phyloP scores from a whole-genome alignment of 2,797 vertebrate genomes.

The Hephaestus fuliginosus region DNA sequence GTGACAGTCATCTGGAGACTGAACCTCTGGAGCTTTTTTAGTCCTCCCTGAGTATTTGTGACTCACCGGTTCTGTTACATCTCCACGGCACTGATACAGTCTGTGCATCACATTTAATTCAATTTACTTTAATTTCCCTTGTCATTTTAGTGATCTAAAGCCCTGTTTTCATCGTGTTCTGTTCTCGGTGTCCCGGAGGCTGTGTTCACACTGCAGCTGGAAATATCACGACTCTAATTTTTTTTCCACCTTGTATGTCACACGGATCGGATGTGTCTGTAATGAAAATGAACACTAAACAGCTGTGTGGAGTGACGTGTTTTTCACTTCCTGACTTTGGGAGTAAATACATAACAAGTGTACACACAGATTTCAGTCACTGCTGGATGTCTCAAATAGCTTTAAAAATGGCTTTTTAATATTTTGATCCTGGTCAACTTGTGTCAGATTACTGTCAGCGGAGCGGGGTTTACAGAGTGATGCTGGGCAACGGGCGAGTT shows the following conservation, averaged over 20 bases:
- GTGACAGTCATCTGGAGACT: conserved; percentile 26
- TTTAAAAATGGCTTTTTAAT: conserved; percentile 11
- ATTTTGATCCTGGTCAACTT: conserved; percentile 17
- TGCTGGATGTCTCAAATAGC: conserved; percentile 5
- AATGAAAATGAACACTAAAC: neutral
- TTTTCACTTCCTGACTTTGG: neutral
- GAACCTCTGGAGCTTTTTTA: conserved; percentile 36
- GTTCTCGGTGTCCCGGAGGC: neutral
- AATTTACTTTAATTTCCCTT: conserved; percentile 7
- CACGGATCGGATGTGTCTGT: neutral
- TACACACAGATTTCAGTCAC: conserved; percentile 7
- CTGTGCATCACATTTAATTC: conserved; percentile 11
- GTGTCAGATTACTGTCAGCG: conserved; percentile 42
- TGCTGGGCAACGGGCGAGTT: conserved; percentile 21
- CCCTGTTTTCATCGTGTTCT: conserved; percentile 1
- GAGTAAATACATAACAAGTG: neutral
- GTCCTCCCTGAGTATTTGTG: conserved; percentile 39
- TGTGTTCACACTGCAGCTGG: conserved; percentile 21
- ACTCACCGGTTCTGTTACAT: conserved; percentile 11
- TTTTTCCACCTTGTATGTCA: neutral
- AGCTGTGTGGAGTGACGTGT: neutral
- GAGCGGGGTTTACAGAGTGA: conserved; percentile 26
- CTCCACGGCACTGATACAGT: neutral
- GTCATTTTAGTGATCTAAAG: conserved; percentile 8
- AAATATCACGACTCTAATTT: conserved; percentile 13